A percentile compares a stretch with the other conserved stretches of the same genome.
phyloP scores from a whole-genome alignment of 2,888 invertebrate species.

The Scelioninae gen. 1 region DNA sequence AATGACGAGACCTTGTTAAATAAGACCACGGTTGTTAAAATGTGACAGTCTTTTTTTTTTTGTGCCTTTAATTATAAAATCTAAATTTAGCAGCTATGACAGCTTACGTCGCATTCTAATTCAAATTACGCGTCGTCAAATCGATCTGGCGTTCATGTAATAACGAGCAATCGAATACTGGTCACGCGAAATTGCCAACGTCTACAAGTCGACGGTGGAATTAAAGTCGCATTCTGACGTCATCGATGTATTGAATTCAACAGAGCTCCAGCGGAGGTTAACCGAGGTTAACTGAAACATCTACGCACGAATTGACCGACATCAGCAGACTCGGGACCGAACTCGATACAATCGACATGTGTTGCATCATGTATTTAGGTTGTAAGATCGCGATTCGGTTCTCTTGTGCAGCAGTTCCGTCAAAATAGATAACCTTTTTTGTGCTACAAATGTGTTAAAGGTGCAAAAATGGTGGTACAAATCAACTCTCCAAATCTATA shows the following conservation, averaged over 20 bases:
- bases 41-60: slow-evolving; percentile 70
- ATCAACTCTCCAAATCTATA: too few species aligned
- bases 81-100: slow-evolving; percentile 80
- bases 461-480: too few species aligned
- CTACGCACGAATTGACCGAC: slow-evolving; percentile 74
- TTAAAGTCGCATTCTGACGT: slow-evolving; percentile 79
- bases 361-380: slow-evolving; percentile 73
- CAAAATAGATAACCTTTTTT: too few species aligned
- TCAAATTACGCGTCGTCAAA: slow-evolving; percentile 2
- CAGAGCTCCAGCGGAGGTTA: slow-evolving; percentile 77
- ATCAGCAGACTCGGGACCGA: slow-evolving; percentile 53
- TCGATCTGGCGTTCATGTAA: slow-evolving; percentile 17
- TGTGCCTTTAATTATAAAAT: slow-evolving; percentile 82
- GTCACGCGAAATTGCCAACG: slow-evolving; percentile 25
- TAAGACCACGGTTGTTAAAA: slow-evolving; percentile 55
- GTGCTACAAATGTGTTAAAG: too few species aligned
- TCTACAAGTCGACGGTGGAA: slow-evolving; percentile 69
- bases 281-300: slow-evolving; percentile 78
- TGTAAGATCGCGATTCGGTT: slow-evolving; percentile 58
- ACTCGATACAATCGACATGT: slow-evolving; percentile 71
- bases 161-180: slow-evolving; percentile 44
- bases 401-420: slow-evolving; percentile 29
- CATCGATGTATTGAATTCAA: slow-evolving; percentile 81
- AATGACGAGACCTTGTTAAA: slow-evolving; percentile 74
- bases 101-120: slow-evolving; percentile 30